These are phyloP conservation scores for Julus scandinavius DNA, from an alignment of 2,888 invertebrate species.

Conservation along the genomic window DNA sequence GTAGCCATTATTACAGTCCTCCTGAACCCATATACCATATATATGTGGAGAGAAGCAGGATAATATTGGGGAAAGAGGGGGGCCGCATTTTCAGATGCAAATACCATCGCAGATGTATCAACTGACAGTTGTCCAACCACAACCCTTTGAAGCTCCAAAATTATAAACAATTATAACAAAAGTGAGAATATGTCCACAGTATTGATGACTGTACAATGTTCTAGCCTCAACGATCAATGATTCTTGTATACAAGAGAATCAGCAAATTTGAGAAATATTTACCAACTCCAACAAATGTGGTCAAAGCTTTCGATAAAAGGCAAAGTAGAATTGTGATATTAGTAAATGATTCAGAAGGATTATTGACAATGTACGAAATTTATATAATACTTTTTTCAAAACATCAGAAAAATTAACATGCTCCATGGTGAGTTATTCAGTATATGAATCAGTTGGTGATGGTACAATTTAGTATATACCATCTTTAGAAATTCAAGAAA, in stretches of 20 bases:
- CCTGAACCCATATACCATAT: background rate
- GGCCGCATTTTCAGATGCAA: background rate
- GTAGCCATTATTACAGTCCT: conserved; percentile 24
- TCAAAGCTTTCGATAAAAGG: no score
- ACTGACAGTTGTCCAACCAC: conserved; percentile 37
- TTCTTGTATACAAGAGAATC: background rate
- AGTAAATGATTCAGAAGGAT: no score
- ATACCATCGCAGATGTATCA: background rate
- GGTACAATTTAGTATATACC: no score
- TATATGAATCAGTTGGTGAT: no score
- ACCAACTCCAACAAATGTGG: no score
- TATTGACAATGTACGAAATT: no score
- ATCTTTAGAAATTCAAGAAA: no score
- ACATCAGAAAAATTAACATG: no score
- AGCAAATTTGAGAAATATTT: background rate
- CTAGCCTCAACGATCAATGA: background rate
- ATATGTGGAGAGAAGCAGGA: background rate
- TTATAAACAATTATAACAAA: background rate
- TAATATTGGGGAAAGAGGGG: background rate
- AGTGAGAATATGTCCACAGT: background rate
- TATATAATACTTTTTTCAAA: no score
- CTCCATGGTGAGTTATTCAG: no score
- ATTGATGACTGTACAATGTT: background rate
- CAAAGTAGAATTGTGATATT: no score
- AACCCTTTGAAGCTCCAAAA: conserved; percentile 24